Evolutionary conservation across 2,888 invertebrate species (phyloP), one percentile per base, ranked within the genome.

Genomic region (Iphiclides podalirius): DNA sequence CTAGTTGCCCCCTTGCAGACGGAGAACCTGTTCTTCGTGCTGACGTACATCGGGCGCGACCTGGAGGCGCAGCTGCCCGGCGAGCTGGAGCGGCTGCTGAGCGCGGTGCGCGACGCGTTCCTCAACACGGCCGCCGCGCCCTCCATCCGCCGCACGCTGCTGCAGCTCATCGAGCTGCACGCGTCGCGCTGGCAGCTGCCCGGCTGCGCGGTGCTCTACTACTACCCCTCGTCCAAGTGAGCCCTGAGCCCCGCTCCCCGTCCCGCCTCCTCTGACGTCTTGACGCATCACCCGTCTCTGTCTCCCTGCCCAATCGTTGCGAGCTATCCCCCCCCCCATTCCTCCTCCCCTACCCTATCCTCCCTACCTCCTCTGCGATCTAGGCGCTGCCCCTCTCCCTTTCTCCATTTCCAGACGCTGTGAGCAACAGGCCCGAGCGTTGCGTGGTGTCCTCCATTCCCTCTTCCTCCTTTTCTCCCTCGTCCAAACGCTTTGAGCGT

Each of bases 141-240:
- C 1, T 92, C 93, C 58, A 94, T 95, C 54, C 92, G 95, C 60
- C 94, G 95, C 73, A 96, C 96, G 1, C 89, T 97, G 51, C 90
- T 97, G 55, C 97, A 97, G 80, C 90, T 97, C 49, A 96, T 97
- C 60, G 97, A 97, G 79, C 90, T 97, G 48, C 95, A 96, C 79
- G 96, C 97, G 1, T 95, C 95, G 0, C 93, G 95, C 76, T 97
- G 97, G 97, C 95, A 96, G 75, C 90, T 97, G 58, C 95, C 96
- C 13, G 96, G 96, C 47, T 94, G 95, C 40, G 95, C 97, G 2
- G 95, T 97, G 46, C 92, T 96, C 48, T 97, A 97, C 80, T 97
- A 97, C 84, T 94, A 94, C 79, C 94, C 94, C 44, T 90, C 91
- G 52, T 85, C 90, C 50, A 91, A 91, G 67, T 90, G 81, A 64